Conservation (phyloP, 2,113 vertebrate genomes). For the Lepus americanus region DNA sequence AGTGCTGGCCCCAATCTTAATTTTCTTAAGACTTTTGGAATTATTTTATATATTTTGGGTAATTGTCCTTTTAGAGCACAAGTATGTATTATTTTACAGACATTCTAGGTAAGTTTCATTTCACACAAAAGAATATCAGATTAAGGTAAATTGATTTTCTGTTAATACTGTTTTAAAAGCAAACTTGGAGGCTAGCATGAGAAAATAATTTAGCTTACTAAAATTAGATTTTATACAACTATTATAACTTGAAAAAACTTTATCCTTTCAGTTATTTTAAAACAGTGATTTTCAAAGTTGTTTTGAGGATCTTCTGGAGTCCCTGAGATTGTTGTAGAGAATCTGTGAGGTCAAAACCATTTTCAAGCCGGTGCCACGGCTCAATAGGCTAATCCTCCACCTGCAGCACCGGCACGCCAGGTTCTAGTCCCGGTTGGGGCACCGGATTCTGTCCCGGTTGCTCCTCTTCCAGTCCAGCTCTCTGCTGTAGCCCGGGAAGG, state of each 20-base stretch:
- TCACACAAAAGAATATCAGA: constrained; percentile 44
- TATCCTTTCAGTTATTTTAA: constrained; percentile 13
- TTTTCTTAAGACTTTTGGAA: constrained; percentile 24
- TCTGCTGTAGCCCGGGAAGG: no score
- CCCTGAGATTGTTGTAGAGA: neutral
- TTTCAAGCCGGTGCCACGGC: no score
- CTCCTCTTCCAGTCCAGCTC: no score
- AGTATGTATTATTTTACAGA: constrained; percentile 24
- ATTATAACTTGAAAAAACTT: constrained; percentile 38
- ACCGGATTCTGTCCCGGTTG: no score
- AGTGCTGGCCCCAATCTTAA: no score
- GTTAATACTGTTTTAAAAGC: constrained; percentile 47
- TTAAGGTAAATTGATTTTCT: constrained; percentile 46
- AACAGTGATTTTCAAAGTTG: neutral
- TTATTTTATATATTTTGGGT: constrained; percentile 38
- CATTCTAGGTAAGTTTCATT: constrained; percentile 46
- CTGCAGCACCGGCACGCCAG: no score
- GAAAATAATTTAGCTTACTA: constrained; percentile 28
- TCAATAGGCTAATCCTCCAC: no score
- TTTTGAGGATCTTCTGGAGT: neutral
- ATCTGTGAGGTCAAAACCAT: neutral
- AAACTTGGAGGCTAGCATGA: neutral
- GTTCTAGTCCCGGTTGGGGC: no score
- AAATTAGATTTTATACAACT: constrained; percentile 37
- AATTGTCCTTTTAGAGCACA: neutral